Evolutionary conservation across 2,888 invertebrate genomes (phyloP).

Genomic region (Epicampocera succincta): DNA sequence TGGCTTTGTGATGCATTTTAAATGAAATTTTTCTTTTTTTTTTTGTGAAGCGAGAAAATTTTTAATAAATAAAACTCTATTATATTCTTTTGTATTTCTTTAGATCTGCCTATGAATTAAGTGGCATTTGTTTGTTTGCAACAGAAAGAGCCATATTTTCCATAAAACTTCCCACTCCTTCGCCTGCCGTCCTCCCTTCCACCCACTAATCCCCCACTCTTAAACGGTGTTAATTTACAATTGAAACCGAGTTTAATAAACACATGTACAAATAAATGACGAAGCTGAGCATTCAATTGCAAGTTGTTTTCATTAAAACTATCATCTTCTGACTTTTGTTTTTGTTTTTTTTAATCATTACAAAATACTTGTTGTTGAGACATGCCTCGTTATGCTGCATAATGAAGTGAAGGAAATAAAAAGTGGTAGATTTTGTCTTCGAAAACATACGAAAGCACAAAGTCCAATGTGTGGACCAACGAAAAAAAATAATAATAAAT

Average conservation of each 20-base stretch:
- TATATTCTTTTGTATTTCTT: constrained; percentile 20
- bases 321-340: not conserved
- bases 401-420: constrained; percentile 30
- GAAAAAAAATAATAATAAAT: constrained; percentile 4
- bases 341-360: constrained; percentile 22
- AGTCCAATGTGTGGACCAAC: constrained; percentile 24
- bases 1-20: constrained; percentile 7
- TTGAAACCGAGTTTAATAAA: constrained; percentile 18
- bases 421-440: not conserved
- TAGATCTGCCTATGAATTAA: constrained; percentile 17
- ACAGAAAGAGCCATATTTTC: constrained; percentile 7
- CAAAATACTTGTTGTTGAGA: constrained; percentile 2
- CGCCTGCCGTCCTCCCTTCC: no score
- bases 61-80: constrained; percentile 33
- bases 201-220: not conserved
- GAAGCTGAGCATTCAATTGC: not conserved
- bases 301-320: not conserved
- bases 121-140: not conserved
- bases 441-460: constrained; percentile 4
- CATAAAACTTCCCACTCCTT: not conserved
- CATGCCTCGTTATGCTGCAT: constrained; percentile 26
- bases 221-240: constrained; percentile 19
- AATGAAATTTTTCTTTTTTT: not conserved
- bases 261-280: constrained; percentile 2
- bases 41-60: no score